Base-by-base conservation (phyloP, 1,140 invertebrate species). In the Danaus melanippus region DNA sequence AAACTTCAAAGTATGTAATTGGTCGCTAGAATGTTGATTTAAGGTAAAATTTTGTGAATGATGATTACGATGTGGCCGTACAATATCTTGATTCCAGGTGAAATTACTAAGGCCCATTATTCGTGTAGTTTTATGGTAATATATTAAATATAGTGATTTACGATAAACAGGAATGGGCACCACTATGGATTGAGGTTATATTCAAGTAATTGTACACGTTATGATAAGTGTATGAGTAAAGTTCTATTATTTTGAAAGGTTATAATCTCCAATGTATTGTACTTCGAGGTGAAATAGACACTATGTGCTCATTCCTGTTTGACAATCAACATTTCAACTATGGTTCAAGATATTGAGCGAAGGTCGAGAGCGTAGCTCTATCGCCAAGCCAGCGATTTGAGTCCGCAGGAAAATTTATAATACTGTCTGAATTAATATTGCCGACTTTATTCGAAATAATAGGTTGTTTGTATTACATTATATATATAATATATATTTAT, bases 11-110 rank as follows among this genome's bases (percentile, higher is more conserved):
- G 39, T 52, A 57, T 56, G 50, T 45, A 54, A 53, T 54, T 17
- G 58, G 50, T 53, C 53, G 15, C 15, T 15, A 44, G 41, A 43
- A 44, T 42, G 42, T 46, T 58, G 15, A 32, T 42, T 32, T 56
- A 55, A 49, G 47, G 15, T 15, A 12, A 42, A 42, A 11, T 10
- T 45, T 45, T 50, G 42, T 42, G 46, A 50, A 44, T 17, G 55
- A 45, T 39, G n/a, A 49, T 47, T 15, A 21, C 12, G 39, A 52
- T n/a, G 41, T 60, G 45, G 42, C 53, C 43, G 32, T 53, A 53
- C 55, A 57, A 58, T 62, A 62, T 62, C 54, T 61, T 61, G 59
- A 56, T 48, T 56, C 54, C 46, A 50, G n/a, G 15, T 15, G 15
- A 15, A 15, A 15, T 1, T 15, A 15, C 15, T 15, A 15, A 6